Conservation (phyloP, 2,888 invertebrate genomes). For the Pristionchus maxplancki region DNA sequence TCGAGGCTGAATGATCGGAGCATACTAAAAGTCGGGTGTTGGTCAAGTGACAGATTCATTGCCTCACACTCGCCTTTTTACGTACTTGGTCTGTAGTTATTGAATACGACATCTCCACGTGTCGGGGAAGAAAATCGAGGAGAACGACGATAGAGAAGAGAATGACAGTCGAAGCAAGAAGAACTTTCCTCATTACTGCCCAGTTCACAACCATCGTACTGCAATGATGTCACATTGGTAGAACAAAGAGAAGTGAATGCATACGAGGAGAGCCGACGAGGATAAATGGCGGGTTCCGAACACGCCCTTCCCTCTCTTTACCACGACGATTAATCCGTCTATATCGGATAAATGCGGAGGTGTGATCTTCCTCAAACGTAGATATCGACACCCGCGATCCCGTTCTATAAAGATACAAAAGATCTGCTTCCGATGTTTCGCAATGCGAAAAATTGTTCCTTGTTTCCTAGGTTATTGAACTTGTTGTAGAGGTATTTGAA, state of each 20-base stretch:
- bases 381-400: not conserved
- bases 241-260: not conserved
- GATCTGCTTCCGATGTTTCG: not conserved
- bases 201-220: not conserved
- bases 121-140: not conserved
- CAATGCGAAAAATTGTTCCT: no score
- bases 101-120: not conserved
- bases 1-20: not conserved
- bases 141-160: not conserved
- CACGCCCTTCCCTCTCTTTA: not conserved
- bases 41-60: not conserved
- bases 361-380: not conserved
- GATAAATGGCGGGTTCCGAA: not conserved
- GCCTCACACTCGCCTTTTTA: not conserved
- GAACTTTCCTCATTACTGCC: not conserved
- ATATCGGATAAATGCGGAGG: conserved; percentile 24
- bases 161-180: not conserved
- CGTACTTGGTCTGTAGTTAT: not conserved
- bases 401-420: conserved; percentile 1
- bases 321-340: not conserved
- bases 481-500: no score
- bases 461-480: no score
- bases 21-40: not conserved
- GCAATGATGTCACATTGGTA: not conserved
- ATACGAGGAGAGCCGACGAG: not conserved